phyloP scores from a whole-genome alignment of 2,888 invertebrate species.

The Pelosia muscerda region DNA sequence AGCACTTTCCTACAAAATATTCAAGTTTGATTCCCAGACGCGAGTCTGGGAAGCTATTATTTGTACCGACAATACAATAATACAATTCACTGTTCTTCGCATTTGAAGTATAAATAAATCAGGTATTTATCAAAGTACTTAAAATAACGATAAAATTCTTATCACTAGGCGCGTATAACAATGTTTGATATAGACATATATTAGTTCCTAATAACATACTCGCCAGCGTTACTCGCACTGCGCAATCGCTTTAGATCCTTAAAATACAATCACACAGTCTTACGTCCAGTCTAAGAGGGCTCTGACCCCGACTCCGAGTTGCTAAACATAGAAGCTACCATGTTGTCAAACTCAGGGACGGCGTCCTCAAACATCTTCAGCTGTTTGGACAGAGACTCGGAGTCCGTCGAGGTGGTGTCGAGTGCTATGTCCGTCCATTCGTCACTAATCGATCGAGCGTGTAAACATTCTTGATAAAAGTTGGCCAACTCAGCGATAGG shows the following conservation, averaged over 20 bases:
- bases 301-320: conserved; percentile 70
- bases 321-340: conserved; percentile 90
- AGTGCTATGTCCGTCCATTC: conserved; percentile 67
- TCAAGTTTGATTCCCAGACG: too few relatives aligned
- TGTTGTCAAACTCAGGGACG: conserved; percentile 91
- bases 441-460: conserved; percentile 83
- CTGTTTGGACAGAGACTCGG: conserved; percentile 89
- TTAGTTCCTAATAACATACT: background rate
- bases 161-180: background rate
- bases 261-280: conserved; percentile 46
- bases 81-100: background rate
- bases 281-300: conserved; percentile 52
- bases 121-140: background rate
- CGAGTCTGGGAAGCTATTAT: background rate
- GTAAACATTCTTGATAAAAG: conserved; percentile 93
- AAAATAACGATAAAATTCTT: background rate
- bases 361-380: conserved; percentile 92
- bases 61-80: background rate
- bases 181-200: background rate
- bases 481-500: conserved; percentile 91
- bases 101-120: background rate
- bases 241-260: conserved; percentile 30
- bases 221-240: conserved; percentile 36
- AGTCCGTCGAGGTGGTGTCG: conserved; percentile 61
- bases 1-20: too few relatives aligned